Evolutionary conservation across 2,113 vertebrate species (phyloP), one percentile per base, ranked within the genome.

Genomic region (Ameiurus melas): DNA sequence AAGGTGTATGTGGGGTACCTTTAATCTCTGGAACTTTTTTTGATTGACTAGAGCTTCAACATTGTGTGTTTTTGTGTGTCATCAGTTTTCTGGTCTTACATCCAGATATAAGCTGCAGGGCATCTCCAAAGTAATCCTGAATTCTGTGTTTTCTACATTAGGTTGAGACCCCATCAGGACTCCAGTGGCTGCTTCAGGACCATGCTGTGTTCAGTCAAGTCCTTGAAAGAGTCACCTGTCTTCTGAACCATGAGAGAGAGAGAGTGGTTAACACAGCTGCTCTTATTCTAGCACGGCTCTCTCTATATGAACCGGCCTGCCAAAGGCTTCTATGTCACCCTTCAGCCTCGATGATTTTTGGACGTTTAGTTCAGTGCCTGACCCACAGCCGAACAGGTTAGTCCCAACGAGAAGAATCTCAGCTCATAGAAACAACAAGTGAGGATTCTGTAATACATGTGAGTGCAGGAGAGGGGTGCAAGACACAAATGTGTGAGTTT

Each of bases 221-320:
- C 27, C 85, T 93, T 43, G 73, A 86, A 78, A 85, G 89, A n/a
- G 84, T 94, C 78, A 86, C 86, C 0, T 60, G 75, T 10, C 91
- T 93, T 60, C 87, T 94, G 86, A 78, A 81, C n/a, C 90, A 88
- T 2, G 79, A 83, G 2, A 88, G 25, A 10, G 91, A 91, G 47
- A 88, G 87, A 80, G 89, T 85, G 0, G 90, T 91, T n/a, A 94
- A 92, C 87, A 91, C 87, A 27, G 91, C 91, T 2, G 92, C 93
- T 79, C 87, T 94, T 47, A 89, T 92, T 33, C 90, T 93, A 36
- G 93, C 93, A 27, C 83, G 90, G 6, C 87, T 93, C 19, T 89
- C 89, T 4, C 85, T 92, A 85, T 91, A 89, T 36, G 92, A 92
- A 27, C 84, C 68, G 51, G 93, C 90, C 81, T 92, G 92, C 66